Conservation (phyloP, 2,888 invertebrate genomes). For the Schrankia costaestrigalis region DNA sequence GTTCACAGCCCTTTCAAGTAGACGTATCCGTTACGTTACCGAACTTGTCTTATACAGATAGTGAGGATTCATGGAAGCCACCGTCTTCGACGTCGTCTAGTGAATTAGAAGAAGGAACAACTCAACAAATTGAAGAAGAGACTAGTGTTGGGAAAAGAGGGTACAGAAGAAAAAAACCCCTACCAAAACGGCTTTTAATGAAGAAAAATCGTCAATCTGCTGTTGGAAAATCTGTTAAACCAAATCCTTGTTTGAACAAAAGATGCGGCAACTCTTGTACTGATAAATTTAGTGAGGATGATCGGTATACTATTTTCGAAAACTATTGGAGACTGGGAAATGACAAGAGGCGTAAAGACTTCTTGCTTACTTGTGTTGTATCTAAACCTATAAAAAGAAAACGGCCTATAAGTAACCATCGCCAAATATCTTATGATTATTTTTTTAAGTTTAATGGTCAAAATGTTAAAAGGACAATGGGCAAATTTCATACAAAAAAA, state of each 20-base stretch:
- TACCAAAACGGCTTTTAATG: not conserved
- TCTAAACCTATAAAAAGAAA: not conserved
- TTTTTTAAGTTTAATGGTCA: not conserved
- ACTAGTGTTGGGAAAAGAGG: conserved; percentile 3
- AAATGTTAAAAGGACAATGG: not conserved
- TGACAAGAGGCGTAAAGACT: not conserved
- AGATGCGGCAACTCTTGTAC: not conserved
- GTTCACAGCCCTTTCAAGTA: too few relatives aligned
- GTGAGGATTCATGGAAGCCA: not conserved
- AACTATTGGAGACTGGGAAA: not conserved
- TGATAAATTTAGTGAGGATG: not conserved
- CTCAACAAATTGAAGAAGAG: conserved; percentile 5
- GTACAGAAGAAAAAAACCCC: conserved; percentile 1
- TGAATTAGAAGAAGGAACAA: not conserved
- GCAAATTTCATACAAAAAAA: too few relatives aligned
- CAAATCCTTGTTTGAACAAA: not conserved
- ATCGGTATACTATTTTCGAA: not conserved
- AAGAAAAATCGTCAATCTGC: not conserved
- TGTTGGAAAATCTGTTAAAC: not conserved
- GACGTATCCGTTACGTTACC: too few relatives aligned
- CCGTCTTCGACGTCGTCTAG: not conserved
- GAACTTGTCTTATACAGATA: too few relatives aligned
- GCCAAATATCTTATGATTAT: conserved; percentile 1
- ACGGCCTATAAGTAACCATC: not conserved
- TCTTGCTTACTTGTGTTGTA: not conserved